Base-by-base conservation (phyloP, 2,888 invertebrate genomes). In the Parasteatoda lunata region DNA sequence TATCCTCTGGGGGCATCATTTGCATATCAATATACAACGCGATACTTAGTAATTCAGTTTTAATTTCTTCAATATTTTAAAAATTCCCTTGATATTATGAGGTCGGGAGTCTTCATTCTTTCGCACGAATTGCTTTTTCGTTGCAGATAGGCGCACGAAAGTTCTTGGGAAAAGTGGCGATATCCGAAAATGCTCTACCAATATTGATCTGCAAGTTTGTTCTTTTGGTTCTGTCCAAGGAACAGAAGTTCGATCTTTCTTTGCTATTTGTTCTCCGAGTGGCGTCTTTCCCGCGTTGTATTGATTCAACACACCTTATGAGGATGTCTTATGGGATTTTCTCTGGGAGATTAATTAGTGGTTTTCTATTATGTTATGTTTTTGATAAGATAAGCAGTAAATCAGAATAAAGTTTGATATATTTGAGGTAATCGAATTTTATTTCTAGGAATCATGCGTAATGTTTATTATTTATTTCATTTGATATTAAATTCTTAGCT, bases 61-160 rank as follows among this genome's bases (percentile, higher is more conserved):
- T 85, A 85, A 85, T 85, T 85, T 85, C 84, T 85, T 85, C 68
- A 75, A 75, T 79, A 78, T 79, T 77, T 64, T 59, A 75, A 65
- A 75, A 75, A 68, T 70, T 76, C 65, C 70, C 51, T 15, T 3
- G 71, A 47, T 64, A n/a, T 75, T 75, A 15, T 51, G 72, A 65
- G 49, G 64, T 30, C 51, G 49, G 30, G 64, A 49, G 49, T 77
- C 66, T 79, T 79, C 51, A 59, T 51, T 54, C n/a, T 59, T 13
- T 59, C n/a, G 59, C 59, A 13, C n/a, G 59, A n/a, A 54, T 54
- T 54, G 54, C 54, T 9, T 59, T 59, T 59, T 8, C 59, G 59
- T 59, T 59, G 11, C 13, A 13, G 59, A n/a, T 9, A 59, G 9
- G 4, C 4, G n/a, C 59, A 59, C n/a, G n/a, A 9, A 9, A 13